Evolutionary conservation across 2,113 vertebrate species (phyloP), one percentile per base, ranked within the genome.

Genomic region (Prinia subflava): DNA sequence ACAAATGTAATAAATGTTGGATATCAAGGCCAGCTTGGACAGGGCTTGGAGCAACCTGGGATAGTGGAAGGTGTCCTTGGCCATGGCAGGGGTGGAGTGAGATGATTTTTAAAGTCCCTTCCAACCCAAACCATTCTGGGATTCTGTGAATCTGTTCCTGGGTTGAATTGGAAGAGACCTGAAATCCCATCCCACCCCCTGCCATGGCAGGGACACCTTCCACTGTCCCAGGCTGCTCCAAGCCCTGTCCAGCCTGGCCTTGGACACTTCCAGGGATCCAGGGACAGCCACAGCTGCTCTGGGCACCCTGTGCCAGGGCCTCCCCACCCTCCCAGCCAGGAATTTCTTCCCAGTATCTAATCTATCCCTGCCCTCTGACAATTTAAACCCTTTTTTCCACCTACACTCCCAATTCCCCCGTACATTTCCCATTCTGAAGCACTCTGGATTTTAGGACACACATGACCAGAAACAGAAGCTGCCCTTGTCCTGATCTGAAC

Each of bases 401-500:
- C 23, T 27, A 11, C 53, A 13, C 27, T 69, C 44, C 37, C 31
- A 27, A 15, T 44, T 83, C 37, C 31, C 23, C 28, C 13, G 3
- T 33, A 2, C 33, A 16, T 31, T 53, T 74, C 59, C 71, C 64
- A 3, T 62, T 15, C 67, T 70, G 71, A 39, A 76, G 47, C 67
- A 19, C 1, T 76, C 63, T 74, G 41, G 35, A 21, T 77, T 85
- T 70, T 37, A 53, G 87, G 39, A 24, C 42, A 37, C 0, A 0
- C 56, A 9, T 33, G 57, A 41, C 59, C 86, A 67, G 75, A 44
- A 80, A 49, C 59, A 88, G 82, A 69, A 83, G 27, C 71, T 70
- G 24, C 73, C 59, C 50, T 82, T 93, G 90, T 82, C 90, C 87
- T 86, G 30, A 50, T 52, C 67, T 80, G 79, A 95, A 80, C 87